phyloP scores from a whole-genome alignment of 1,140 invertebrate species.

The Callitettix versicolor region DNA sequence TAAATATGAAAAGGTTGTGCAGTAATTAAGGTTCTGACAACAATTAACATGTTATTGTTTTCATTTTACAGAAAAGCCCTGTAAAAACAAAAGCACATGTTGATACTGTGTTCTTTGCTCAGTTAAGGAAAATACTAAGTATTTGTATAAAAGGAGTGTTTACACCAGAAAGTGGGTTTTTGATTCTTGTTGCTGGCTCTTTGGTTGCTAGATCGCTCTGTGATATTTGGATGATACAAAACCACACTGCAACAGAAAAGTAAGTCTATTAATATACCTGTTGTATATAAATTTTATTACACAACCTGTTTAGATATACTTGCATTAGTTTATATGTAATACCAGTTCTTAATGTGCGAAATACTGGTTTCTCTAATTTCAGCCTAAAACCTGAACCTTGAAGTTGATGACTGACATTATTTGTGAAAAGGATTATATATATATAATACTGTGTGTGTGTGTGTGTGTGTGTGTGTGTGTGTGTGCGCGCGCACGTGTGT shows the following conservation, averaged over 20 bases:
- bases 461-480: too few species aligned
- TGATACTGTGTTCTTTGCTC: constrained; percentile 69
- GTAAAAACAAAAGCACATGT: constrained; percentile 67
- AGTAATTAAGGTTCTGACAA: too few species aligned
- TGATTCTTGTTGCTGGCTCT: constrained; percentile 68
- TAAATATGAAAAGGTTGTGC: too few species aligned
- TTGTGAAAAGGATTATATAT: too few species aligned
- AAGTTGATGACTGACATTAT: too few species aligned
- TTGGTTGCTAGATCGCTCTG: constrained; percentile 82
- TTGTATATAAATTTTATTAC: background rate
- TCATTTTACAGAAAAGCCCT: constrained; percentile 20
- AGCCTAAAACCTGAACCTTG: too few species aligned
- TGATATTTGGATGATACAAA: constrained; percentile 95
- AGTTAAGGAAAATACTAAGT: constrained; percentile 62
- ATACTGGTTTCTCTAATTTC: too few species aligned
- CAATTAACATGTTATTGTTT: too few species aligned
- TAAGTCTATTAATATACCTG: constrained; percentile 31
- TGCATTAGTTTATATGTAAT: too few species aligned
- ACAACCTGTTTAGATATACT: background rate
- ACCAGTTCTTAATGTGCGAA: too few species aligned
- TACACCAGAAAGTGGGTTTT: constrained; percentile 63
- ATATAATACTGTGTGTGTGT: too few species aligned
- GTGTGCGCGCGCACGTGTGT: too few species aligned
- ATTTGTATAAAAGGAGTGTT: constrained; percentile 75
- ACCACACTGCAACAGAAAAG: constrained; percentile 87